phyloP scores from a whole-genome alignment of 2,797 vertebrate genomes.

The Cryptoblepharus egeriae region DNA sequence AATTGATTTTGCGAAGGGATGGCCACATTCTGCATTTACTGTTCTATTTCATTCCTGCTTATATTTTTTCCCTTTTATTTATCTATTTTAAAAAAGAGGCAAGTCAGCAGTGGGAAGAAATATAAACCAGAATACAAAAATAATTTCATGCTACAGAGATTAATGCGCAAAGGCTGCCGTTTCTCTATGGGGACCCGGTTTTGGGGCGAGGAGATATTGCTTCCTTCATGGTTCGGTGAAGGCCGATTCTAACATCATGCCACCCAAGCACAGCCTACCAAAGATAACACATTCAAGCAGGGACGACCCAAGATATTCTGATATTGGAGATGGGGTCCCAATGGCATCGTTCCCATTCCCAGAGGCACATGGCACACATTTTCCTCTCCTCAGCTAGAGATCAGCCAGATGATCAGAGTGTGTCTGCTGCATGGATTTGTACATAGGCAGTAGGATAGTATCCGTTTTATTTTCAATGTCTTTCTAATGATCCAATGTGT shows the following conservation, averaged over 20 bases:
- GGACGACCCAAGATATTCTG: too few relatives aligned
- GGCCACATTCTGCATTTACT: neutral
- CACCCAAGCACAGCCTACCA: neutral
- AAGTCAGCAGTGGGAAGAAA: neutral
- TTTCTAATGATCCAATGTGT: too few relatives aligned
- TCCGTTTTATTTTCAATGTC: too few relatives aligned
- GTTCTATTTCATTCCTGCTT: neutral
- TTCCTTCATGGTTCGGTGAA: slow-evolving; percentile 17
- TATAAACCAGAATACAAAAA: slow-evolving; percentile 10
- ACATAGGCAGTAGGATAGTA: too few relatives aligned
- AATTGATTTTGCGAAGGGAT: slow-evolving; percentile 25
- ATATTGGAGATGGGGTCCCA: too few relatives aligned
- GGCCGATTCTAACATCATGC: neutral
- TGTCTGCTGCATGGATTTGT: too few relatives aligned
- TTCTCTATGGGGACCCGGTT: slow-evolving; percentile 9
- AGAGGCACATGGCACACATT: too few relatives aligned
- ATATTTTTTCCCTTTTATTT: neutral
- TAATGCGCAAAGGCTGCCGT: slow-evolving; percentile 15
- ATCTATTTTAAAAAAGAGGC: neutral
- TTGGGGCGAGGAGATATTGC: neutral
- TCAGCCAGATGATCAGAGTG: too few relatives aligned
- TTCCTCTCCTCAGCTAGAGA: too few relatives aligned
- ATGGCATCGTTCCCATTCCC: too few relatives aligned
- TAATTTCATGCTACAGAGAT: slow-evolving; percentile 33
- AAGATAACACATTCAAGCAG: neutral